Percentiles rank a stretch among this genome's conserved stretches.
Conservation (phyloP, 2,797 vertebrate genomes). For the Pampus argenteus region DNA sequence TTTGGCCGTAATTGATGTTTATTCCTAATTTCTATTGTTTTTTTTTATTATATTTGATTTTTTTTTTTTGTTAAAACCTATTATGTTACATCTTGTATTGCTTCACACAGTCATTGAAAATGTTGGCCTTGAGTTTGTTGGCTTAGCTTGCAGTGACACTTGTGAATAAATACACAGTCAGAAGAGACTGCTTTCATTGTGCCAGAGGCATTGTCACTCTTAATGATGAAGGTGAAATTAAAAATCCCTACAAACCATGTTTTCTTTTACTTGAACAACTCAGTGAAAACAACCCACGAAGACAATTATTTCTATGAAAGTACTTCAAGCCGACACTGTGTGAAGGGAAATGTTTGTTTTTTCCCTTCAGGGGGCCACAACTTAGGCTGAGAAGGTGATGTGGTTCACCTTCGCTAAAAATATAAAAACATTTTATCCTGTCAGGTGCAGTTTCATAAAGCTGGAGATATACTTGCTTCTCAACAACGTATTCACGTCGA, state of each 20-base stretch:
- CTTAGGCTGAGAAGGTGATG: constrained; percentile 4
- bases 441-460: too few species aligned
- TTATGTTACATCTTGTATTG: constrained; percentile 45
- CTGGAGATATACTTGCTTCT: too few species aligned
- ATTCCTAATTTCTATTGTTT: constrained; percentile 24
- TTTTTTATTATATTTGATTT: constrained; percentile 35
- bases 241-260: constrained; percentile 61
- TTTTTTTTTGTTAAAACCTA: constrained; percentile 39
- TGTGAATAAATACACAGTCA: constrained; percentile 62
- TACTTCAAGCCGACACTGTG: constrained; percentile 16
- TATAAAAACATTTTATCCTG: constrained; percentile 20
- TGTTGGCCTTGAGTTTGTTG: constrained; percentile 71
- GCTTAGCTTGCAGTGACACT: constrained; percentile 58
- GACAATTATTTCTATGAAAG: constrained; percentile 46
- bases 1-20: constrained; percentile 14
- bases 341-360: constrained; percentile 22
- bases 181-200: constrained; percentile 53
- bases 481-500: too few species aligned
- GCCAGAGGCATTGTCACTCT: constrained; percentile 58
- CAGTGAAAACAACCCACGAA: constrained; percentile 55
- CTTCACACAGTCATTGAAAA: constrained; percentile 53
- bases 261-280: constrained; percentile 57
- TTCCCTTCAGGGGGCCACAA: constrained; percentile 7
- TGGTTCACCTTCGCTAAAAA: constrained; percentile 31
- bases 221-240: constrained; percentile 71